These are phyloP conservation scores for Cynopterus sphinx DNA, from an alignment of 2,797 vertebrate species.

Conservation along the genomic window DNA sequence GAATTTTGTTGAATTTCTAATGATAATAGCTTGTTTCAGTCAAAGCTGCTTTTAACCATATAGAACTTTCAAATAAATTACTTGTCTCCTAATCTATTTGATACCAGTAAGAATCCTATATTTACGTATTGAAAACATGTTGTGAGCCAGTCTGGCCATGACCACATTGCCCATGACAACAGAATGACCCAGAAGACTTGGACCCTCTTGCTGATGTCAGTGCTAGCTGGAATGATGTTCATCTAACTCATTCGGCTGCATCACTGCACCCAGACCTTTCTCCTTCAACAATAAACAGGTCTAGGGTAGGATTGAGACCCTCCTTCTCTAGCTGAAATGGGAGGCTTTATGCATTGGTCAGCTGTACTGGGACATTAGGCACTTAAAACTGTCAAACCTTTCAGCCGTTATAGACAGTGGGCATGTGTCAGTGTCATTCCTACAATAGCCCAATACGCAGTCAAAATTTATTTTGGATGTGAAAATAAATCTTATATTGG, in stretches of 20 bases:
- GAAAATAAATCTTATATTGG: not conserved
- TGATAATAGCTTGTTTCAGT: not conserved
- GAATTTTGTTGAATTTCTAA: not conserved
- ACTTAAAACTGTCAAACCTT: not conserved
- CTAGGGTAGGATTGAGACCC: not conserved
- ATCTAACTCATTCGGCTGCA: not conserved
- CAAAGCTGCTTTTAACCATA: not conserved
- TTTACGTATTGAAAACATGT: not conserved
- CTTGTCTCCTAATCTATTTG: not conserved
- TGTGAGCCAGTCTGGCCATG: not conserved
- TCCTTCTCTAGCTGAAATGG: not conserved
- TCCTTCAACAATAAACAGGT: not conserved
- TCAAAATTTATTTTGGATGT: too few species aligned
- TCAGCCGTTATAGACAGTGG: not conserved
- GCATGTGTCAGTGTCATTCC: not conserved
- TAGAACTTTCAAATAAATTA: not conserved
- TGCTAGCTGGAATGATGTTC: not conserved
- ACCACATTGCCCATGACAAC: not conserved
- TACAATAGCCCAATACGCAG: not conserved
- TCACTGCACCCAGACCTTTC: not conserved
- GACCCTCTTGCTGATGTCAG: not conserved
- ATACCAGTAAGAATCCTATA: not conserved
- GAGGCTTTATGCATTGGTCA: not conserved
- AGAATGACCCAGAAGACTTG: not conserved
- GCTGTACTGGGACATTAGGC: not conserved